Conservation (phyloP, 2,113 vertebrate genomes). For the Pangasianodon gigas region DNA sequence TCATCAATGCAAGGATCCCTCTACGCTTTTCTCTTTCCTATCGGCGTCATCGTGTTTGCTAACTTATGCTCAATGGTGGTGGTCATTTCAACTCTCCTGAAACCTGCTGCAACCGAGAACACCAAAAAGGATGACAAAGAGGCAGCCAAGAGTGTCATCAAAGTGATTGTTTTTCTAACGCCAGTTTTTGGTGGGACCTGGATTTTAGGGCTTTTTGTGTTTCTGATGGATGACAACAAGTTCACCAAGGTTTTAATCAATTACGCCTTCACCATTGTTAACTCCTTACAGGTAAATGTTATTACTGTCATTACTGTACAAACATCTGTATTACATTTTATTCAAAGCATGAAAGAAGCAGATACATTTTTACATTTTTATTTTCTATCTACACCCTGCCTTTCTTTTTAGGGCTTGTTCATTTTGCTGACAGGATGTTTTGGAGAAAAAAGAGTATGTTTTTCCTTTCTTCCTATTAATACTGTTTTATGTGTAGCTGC, state of each 20-base stretch:
- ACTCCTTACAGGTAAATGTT: conserved; percentile 76
- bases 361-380: too few relatives aligned
- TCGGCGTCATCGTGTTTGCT: conserved; percentile 76
- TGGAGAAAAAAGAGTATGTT: conserved; percentile 73
- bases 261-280: conserved; percentile 75
- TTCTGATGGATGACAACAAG: not conserved
- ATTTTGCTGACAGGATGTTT: conserved; percentile 73
- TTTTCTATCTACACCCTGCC: not conserved
- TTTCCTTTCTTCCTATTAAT: not conserved
- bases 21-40: conserved; percentile 83
- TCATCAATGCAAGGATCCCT: conserved; percentile 75
- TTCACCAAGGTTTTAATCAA: not conserved
- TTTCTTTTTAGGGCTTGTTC: conserved; percentile 70
- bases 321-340: not conserved
- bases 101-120: conserved; percentile 70
- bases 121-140: conserved; percentile 68
- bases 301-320: not conserved
- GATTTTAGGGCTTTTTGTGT: conserved; percentile 67
- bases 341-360: not conserved
- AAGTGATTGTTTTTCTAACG: conserved; percentile 73
- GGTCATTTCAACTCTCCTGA: conserved; percentile 86
- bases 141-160: conserved; percentile 73
- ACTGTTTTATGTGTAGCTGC: not conserved
- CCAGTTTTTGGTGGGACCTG: conserved; percentile 79
- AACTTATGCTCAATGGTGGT: conserved; percentile 83